A percentile compares a stretch with the other conserved stretches of the same genome.
Evolutionary conservation across 2,888 invertebrate species (phyloP).

Genomic region (Mythimna loreyi): DNA sequence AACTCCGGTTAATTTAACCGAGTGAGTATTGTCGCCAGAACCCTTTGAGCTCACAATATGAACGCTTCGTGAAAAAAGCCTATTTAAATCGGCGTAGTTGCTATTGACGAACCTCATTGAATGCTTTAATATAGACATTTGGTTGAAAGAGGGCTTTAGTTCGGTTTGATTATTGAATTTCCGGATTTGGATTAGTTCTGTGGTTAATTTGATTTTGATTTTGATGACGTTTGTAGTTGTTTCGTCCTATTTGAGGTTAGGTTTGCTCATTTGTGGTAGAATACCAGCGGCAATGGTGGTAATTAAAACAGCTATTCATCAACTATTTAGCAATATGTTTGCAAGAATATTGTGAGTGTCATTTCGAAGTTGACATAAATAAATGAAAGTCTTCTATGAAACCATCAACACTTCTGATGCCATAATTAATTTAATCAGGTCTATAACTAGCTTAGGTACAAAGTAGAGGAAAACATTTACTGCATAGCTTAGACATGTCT

Average conservation of each 20-base stretch:
- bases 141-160: slow-evolving; percentile 64
- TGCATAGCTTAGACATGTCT: slow-evolving; percentile 30
- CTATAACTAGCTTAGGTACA: slow-evolving; percentile 27
- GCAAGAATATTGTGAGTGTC: not conserved
- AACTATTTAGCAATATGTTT: not conserved
- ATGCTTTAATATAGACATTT: slow-evolving; percentile 70
- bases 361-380: slow-evolving; percentile 25
- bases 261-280: not conserved
- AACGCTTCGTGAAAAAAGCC: slow-evolving; percentile 81
- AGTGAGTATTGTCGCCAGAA: slow-evolving; percentile 85
- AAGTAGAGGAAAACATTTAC: slow-evolving; percentile 1
- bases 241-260: not conserved
- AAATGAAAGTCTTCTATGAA: slow-evolving; percentile 40
- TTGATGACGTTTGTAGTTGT: slow-evolving; percentile 2
- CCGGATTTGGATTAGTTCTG: slow-evolving; percentile 54
- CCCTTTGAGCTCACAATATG: slow-evolving; percentile 87
- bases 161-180: slow-evolving; percentile 63
- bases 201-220: slow-evolving; percentile 46
- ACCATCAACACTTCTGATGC: slow-evolving; percentile 11
- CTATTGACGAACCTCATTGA: slow-evolving; percentile 69
- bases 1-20: slow-evolving; percentile 89
- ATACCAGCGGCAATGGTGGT: not conserved
- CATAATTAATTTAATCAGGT: slow-evolving; percentile 28
- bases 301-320: not conserved
- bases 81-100: slow-evolving; percentile 80